Evolutionary conservation across 1,140 invertebrate species (phyloP).

Genomic region (Ceratosolen fusciceps): DNA sequence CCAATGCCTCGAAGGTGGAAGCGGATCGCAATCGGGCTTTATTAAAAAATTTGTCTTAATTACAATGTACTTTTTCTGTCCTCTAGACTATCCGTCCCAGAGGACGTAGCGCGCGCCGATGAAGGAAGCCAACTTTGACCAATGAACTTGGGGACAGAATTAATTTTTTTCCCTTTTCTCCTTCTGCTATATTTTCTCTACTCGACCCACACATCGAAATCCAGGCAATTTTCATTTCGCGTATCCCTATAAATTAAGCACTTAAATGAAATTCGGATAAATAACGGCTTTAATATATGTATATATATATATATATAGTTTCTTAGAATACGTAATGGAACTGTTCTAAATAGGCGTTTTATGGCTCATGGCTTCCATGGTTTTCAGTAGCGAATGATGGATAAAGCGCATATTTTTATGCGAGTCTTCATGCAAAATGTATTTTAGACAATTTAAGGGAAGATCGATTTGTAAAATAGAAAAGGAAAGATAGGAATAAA

Average conservation of each 20-base stretch:
- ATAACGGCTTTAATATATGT: too few species aligned
- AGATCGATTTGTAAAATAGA: not conserved
- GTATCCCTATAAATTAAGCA: too few species aligned
- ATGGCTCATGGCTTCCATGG: too few species aligned
- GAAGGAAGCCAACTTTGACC: constrained; percentile 25
- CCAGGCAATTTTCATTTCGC: too few species aligned
- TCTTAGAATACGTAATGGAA: too few species aligned
- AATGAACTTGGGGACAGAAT: constrained; percentile 26
- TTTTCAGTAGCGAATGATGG: not conserved
- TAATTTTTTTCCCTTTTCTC: constrained; percentile 32
- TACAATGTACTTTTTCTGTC: constrained; percentile 37
- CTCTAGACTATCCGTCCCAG: constrained; percentile 52
- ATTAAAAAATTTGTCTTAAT: constrained; percentile 65
- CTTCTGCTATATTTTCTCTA: not conserved
- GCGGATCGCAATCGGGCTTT: constrained; percentile 56
- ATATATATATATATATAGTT: too few species aligned
- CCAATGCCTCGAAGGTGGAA: not conserved
- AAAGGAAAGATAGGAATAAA: too few species aligned
- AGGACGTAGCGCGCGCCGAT: constrained; percentile 44
- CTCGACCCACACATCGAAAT: too few species aligned
- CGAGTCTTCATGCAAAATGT: not conserved
- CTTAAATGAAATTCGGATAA: too few species aligned
- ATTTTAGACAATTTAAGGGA: not conserved
- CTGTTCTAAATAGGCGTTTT: too few species aligned
- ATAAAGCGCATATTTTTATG: not conserved